Evolutionary conservation across 2,888 invertebrate species (phyloP).

Genomic region (Muschampia plurimacula): DNA sequence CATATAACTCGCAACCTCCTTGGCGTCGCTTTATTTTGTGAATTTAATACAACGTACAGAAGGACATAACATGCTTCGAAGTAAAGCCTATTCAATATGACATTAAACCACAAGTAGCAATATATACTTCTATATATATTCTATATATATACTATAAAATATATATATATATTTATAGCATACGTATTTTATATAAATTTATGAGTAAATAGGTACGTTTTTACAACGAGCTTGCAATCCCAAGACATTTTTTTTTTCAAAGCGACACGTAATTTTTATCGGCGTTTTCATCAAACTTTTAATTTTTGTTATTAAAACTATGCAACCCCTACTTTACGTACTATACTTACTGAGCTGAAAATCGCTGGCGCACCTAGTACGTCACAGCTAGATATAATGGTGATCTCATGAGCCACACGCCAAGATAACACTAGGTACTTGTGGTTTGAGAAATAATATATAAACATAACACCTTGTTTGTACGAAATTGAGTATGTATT

Average conservation of each 20-base stretch:
- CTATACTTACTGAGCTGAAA: not conserved
- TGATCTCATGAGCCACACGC: slow-evolving; percentile 74
- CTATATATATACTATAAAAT: too few relatives aligned
- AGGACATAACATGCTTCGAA: not conserved
- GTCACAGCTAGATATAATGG: slow-evolving; percentile 80
- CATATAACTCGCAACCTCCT: not conserved
- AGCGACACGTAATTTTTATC: not conserved
- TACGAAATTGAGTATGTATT: slow-evolving; percentile 26
- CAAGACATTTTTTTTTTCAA: not conserved
- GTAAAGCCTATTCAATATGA: not conserved
- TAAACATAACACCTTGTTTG: slow-evolving; percentile 48
- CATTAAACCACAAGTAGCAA: not conserved
- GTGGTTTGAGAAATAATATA: slow-evolving; percentile 34
- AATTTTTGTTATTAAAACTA: not conserved
- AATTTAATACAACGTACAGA: not conserved
- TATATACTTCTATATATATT: too few relatives aligned
- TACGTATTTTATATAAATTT: not conserved
- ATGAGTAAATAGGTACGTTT: not conserved
- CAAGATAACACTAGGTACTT: slow-evolving; percentile 54
- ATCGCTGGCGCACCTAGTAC: slow-evolving; percentile 48
- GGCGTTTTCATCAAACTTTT: not conserved
- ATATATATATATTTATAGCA: too few relatives aligned
- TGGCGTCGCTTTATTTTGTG: not conserved
- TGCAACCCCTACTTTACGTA: not conserved
- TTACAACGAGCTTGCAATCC: not conserved